These are phyloP conservation scores for Tribolium freemani DNA, from an alignment of 2,888 invertebrate species.

Conservation along the genomic window DNA sequence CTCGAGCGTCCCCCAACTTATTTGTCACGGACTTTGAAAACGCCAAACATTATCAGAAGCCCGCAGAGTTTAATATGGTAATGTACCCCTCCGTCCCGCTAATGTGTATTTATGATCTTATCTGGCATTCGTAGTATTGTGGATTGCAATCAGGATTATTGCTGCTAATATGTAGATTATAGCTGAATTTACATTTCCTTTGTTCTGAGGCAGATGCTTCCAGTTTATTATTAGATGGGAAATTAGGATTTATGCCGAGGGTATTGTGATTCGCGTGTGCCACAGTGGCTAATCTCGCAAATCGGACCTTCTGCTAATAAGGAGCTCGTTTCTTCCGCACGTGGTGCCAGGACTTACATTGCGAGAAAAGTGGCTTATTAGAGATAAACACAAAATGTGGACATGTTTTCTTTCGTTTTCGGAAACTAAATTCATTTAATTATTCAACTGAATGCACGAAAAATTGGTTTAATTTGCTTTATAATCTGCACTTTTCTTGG, in stretches of 20 bases:
- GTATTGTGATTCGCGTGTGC: slow-evolving; percentile 34
- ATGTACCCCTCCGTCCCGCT: slow-evolving; percentile 51
- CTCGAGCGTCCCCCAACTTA: slow-evolving; percentile 14
- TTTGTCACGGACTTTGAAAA: slow-evolving; percentile 34
- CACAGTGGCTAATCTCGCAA: slow-evolving; percentile 13
- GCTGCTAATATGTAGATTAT: slow-evolving; percentile 60
- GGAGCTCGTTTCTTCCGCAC: slow-evolving; percentile 1
- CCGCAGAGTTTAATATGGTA: slow-evolving; percentile 57
- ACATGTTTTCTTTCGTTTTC: background rate
- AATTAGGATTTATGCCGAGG: slow-evolving; percentile 49
- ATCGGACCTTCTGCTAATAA: slow-evolving; percentile 19
- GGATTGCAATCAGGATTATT: slow-evolving; percentile 61
- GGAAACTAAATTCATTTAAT: background rate
- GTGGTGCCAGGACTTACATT: background rate
- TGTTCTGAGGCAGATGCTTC: slow-evolving; percentile 56
- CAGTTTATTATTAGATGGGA: slow-evolving; percentile 42
- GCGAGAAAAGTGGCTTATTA: slow-evolving; percentile 10
- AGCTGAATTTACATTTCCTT: slow-evolving; percentile 59
- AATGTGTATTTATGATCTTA: slow-evolving; percentile 62
- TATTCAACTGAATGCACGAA: background rate
- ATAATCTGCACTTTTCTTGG: background rate
- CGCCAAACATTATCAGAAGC: slow-evolving; percentile 33
- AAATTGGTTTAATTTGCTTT: background rate
- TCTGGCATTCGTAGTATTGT: slow-evolving; percentile 53
- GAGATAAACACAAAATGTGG: slow-evolving; percentile 1